phyloP scores from a whole-genome alignment of 2,797 vertebrate genomes.

The Peromyscus nudipes region DNA sequence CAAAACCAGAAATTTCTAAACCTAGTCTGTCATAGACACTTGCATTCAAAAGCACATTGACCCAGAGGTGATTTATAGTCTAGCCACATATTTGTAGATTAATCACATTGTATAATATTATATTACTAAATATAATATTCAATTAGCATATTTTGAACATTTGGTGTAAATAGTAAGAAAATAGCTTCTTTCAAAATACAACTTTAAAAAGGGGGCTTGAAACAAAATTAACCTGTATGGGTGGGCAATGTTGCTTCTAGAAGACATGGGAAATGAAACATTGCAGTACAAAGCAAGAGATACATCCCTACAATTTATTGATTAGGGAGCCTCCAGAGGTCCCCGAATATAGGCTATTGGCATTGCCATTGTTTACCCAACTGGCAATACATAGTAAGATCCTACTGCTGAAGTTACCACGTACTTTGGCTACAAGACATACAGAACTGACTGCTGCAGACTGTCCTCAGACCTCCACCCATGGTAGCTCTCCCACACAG shows the following conservation, averaged over 20 bases:
- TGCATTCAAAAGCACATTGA: neutral
- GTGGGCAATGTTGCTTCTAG: neutral
- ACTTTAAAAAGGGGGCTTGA: neutral
- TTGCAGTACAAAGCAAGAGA: neutral
- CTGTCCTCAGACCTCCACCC: neutral
- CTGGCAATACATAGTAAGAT: neutral
- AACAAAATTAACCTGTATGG: neutral
- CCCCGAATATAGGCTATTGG: neutral
- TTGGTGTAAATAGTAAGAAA: constrained; percentile 25
- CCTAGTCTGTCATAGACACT: constrained; percentile 36
- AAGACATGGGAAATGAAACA: neutral
- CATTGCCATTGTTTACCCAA: neutral
- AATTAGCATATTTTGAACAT: neutral
- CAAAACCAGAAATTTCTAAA: constrained; percentile 36
- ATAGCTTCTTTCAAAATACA: neutral
- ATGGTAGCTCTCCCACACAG: neutral
- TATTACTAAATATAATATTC: constrained; percentile 19
- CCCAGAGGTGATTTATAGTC: constrained; percentile 12
- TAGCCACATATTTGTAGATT: neutral
- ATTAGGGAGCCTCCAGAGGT: neutral
- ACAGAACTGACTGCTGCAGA: neutral
- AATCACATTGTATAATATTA: neutral
- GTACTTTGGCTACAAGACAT: neutral
- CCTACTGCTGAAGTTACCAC: neutral
- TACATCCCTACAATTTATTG: neutral